Base-by-base conservation (phyloP, 2,797 vertebrate species). In the Anas flavirostris region DNA sequence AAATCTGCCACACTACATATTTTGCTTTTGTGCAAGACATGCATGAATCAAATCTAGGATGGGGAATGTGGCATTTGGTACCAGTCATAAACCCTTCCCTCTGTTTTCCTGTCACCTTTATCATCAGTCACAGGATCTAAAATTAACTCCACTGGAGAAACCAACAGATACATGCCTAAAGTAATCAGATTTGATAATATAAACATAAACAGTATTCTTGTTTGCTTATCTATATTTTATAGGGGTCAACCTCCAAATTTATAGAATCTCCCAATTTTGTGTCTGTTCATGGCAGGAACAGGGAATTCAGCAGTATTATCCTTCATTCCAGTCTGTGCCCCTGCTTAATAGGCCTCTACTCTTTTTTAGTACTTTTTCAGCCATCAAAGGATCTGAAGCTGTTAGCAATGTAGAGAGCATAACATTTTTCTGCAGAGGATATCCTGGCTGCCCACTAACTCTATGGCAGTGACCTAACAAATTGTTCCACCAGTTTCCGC, bases 361-460 rank as follows among this genome's bases (percentile, higher is more conserved):
- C 2, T 0, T 68, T 80, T 72, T 48, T 56, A 70, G 48, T 60
- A 75, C 8, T 58, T 87, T 86, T 80, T 70, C 28, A 84, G 37
- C 16, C 16, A 44, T 62, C 41, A 46, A 28, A 87, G 28, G 14
- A 39, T 50, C 33, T 85, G 78, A 91, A 85, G 25, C 18, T 92
- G 68, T 21, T 60, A 56, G n/a, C 46, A 59, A 82, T 23, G 14
- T 80, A 80, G 33, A 82, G 66, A 93, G 59, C 37, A n/a, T 37
- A 52, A 83, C 4, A 6, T n/a, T 60, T 92, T 90, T 78, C 55
- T 86, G 21, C 63, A 67, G 73, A 94, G 69, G 62, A 76, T 52
- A 80, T 62, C 75, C 33, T 95, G 21, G 78, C 64, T 84, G 33
- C 44, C 77, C 44, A 81, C 73, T 82, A 89, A 85, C 50, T 82